A percentile compares a stretch with the other conserved stretches of the same genome.
These are phyloP conservation scores for Dipodomys spectabilis DNA, from an alignment of 2,113 vertebrate species.

Conservation along the genomic window DNA sequence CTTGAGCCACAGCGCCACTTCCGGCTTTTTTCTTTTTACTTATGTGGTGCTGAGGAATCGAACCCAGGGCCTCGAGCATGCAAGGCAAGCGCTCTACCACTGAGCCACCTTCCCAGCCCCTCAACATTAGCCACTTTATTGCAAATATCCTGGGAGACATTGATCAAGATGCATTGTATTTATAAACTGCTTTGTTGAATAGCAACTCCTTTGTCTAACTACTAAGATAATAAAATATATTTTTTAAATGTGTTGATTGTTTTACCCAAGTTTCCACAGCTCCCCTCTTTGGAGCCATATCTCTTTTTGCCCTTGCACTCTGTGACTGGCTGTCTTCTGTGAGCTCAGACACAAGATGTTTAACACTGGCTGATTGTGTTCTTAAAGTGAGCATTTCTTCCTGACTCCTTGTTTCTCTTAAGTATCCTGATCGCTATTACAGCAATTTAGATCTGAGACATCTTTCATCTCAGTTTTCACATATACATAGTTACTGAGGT, in stretches of 20 bases:
- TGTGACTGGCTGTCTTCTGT: background rate
- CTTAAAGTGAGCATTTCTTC: background rate
- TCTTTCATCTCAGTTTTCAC: slow-evolving; percentile 10
- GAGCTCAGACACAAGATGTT: background rate
- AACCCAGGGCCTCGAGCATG: too few species aligned
- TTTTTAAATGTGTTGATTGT: background rate
- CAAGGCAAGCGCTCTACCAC: too few species aligned
- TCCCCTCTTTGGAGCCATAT: background rate
- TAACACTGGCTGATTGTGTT: background rate
- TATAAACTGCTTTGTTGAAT: too few species aligned
- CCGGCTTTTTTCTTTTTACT: too few species aligned
- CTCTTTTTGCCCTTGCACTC: background rate
- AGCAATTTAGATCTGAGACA: slow-evolving; percentile 44
- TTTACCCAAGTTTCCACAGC: background rate
- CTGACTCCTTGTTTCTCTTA: background rate
- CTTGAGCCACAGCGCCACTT: too few species aligned
- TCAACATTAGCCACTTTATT: background rate
- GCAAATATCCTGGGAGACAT: too few species aligned
- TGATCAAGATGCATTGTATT: too few species aligned
- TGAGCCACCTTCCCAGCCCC: too few species aligned
- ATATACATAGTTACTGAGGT: background rate
- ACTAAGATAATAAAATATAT: too few species aligned
- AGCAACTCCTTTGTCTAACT: too few species aligned
- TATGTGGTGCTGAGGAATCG: too few species aligned
- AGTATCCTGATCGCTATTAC: background rate